phyloP scores from a whole-genome alignment of 2,113 vertebrate species.

The Coryphaenoides rupestris region DNA sequence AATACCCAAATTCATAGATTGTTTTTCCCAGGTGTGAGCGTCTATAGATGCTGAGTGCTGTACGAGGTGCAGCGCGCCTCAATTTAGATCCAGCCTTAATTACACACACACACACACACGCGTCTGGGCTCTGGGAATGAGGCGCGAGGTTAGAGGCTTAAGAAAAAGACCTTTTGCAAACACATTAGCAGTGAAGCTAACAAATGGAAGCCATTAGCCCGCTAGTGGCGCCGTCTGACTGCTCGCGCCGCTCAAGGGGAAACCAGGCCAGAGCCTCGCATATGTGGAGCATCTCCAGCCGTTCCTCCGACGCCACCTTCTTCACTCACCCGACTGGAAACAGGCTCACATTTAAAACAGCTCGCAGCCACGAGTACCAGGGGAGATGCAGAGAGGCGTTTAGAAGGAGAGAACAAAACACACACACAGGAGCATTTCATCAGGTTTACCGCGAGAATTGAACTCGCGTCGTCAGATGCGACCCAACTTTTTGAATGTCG shows the following conservation, averaged over 20 bases:
- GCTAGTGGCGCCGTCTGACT: slow-evolving; percentile 43
- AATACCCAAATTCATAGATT: too few species aligned
- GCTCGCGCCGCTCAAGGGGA: slow-evolving; percentile 45
- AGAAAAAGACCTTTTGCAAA: slow-evolving; percentile 47
- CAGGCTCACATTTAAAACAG: slow-evolving; percentile 25
- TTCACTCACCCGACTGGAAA: slow-evolving; percentile 41
- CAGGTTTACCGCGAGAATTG: too few species aligned
- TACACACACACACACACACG: slow-evolving; percentile 41
- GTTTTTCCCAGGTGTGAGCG: slow-evolving; percentile 42
- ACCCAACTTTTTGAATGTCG: slow-evolving; percentile 1
- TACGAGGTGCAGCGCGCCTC: slow-evolving; percentile 39
- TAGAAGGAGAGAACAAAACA: too few species aligned
- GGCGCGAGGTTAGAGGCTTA: slow-evolving; percentile 38
- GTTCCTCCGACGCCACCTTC: slow-evolving; percentile 42
- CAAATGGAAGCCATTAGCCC: slow-evolving; percentile 72
- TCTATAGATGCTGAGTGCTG: slow-evolving; percentile 28
- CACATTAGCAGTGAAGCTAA: slow-evolving; percentile 71
- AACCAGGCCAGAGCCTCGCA: slow-evolving; percentile 61
- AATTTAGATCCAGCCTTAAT: slow-evolving; percentile 54
- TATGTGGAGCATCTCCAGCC: slow-evolving; percentile 43
- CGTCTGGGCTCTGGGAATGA: slow-evolving; percentile 29
- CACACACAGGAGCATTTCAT: too few species aligned
- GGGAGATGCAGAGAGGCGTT: not conserved
- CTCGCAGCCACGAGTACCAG: not conserved
- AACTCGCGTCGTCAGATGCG: slow-evolving; percentile 1